Evolutionary conservation across 2,797 vertebrate species (phyloP), one percentile per base, ranked within the genome.

Genomic region (Sebastes alutus): DNA sequence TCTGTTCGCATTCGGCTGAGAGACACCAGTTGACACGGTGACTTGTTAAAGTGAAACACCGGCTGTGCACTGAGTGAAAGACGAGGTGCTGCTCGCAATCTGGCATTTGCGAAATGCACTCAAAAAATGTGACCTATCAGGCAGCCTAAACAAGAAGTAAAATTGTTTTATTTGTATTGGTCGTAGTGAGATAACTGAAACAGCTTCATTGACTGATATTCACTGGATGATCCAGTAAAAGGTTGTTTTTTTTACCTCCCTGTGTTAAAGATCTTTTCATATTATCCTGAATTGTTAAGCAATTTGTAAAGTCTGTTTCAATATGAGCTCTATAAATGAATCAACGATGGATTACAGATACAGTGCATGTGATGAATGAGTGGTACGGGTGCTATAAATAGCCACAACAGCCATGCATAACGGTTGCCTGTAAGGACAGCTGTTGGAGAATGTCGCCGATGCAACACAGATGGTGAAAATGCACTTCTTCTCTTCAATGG

Each of bases 51-150:
- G 42, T 16, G 16, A 46, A 46, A 46, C 42, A 46, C 42, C 42
- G 42, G 0, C 42, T 46, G 38, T 16, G 3, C 42, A 18, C 42
- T 46, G 42, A 46, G 42, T 46, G 42, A 46, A 46, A 46, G 38
- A 38, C 6, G 3, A 0, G 42, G 3, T 0, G 16, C 42, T 46
- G 42, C 42, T 46, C 16, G 6, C 42, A 0, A 46, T 46, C 42
- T 46, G 42, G 16, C 42, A 46, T 46, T 46, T 46, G 42, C 42
- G 14, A 18, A 46, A 46, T 46, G 42, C 42, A 18, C 42, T 46
- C 0, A 46, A 46, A 46, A 42, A 18, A 18, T 46, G 14, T 46
- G 42, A 1, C 42, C 42, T 46, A 18, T 46, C 42, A 46, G 42
- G 16, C 42, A 46, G 42, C 42, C 42, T 46, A 46, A 46, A 46